A percentile compares a stretch with the other conserved stretches of the same genome.
phyloP scores from a whole-genome alignment of 2,113 vertebrate genomes.

The Eublepharis macularius region DNA sequence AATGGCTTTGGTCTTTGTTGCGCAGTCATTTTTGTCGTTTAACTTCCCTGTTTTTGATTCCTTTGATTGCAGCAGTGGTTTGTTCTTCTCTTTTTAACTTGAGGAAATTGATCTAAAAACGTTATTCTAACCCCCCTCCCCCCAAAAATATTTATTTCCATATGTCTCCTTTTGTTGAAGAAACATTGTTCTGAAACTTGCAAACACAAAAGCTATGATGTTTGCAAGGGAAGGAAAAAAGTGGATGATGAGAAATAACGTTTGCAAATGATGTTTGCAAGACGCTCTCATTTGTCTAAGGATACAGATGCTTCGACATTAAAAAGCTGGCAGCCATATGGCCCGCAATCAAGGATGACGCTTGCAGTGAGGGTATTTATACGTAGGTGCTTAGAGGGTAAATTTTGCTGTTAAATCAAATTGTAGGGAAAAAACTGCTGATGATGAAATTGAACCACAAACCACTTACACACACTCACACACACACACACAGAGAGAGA shows the following conservation, averaged over 20 bases:
- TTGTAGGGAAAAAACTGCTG: not conserved
- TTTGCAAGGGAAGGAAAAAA: not conserved
- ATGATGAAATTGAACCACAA: not conserved
- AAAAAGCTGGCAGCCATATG: slow-evolving; percentile 35
- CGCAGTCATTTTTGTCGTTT: not conserved
- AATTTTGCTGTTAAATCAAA: slow-evolving; percentile 30
- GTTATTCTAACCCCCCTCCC: too few species aligned
- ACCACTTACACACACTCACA: not conserved
- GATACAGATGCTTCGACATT: slow-evolving; percentile 25
- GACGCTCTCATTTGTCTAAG: slow-evolving; percentile 21
- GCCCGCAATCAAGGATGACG: slow-evolving; percentile 18
- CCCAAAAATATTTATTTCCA: not conserved
- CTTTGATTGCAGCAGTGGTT: not conserved
- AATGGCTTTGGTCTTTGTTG: not conserved
- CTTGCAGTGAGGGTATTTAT: slow-evolving; percentile 25
- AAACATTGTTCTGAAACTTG: slow-evolving; percentile 4
- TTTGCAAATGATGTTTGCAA: slow-evolving; percentile 9
- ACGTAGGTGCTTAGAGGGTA: not conserved
- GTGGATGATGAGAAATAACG: not conserved
- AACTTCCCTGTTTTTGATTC: not conserved
- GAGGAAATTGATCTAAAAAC: slow-evolving; percentile 9
- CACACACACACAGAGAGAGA: not conserved
- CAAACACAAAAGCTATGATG: not conserved
- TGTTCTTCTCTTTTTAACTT: not conserved
- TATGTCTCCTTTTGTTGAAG: not conserved